Conservation (phyloP, 2,113 vertebrate genomes). For the human (Homo sapiens) region DNA sequence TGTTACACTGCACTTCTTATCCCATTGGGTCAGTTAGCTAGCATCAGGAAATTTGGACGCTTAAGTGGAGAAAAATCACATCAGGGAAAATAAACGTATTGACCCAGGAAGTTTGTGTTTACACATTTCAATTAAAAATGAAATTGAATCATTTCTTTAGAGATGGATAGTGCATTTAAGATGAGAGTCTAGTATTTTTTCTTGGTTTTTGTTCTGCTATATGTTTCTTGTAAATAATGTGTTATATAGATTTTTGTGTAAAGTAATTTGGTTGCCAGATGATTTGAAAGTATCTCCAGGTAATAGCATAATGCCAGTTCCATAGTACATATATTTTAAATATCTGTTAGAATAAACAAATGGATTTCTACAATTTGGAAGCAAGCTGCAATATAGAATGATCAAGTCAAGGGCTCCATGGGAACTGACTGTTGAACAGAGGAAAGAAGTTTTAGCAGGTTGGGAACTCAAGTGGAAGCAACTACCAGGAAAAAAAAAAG, state of each 20-base stretch:
- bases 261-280: neutral
- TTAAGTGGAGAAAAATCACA: neutral
- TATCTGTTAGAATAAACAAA: neutral
- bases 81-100: neutral
- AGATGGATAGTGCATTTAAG: neutral
- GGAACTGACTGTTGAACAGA: neutral
- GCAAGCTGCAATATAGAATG: neutral
- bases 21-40: neutral
- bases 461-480: neutral
- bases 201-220: neutral
- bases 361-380: neutral
- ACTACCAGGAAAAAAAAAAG: neutral
- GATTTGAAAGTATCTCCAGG: neutral
- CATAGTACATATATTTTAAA: neutral
- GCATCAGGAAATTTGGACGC: neutral
- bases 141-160: neutral
- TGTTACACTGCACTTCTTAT: neutral
- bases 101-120: neutral
- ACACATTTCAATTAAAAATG: slow-evolving; percentile 24
- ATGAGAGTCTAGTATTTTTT: neutral
- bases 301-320: neutral
- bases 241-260: neutral
- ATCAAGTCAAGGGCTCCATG: neutral
- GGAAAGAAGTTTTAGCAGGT: neutral
- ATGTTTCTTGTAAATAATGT: neutral